Base-by-base conservation (phyloP, 2,888 invertebrate species). In the Miltochrista miniata region DNA sequence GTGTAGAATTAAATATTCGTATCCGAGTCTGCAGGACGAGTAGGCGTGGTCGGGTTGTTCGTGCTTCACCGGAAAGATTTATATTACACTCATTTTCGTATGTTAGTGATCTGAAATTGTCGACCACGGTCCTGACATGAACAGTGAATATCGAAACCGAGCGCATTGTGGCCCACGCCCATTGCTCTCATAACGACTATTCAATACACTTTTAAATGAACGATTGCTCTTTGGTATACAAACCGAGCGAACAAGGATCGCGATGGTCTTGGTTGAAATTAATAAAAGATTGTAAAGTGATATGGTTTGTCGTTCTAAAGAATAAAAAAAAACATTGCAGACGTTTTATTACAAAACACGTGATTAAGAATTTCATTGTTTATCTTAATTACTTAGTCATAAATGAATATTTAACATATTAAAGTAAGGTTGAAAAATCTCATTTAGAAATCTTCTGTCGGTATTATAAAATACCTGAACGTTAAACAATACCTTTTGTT, bases 51-150 rank as follows among this genome's bases (percentile, higher is more conserved):
- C 74, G 71, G 71, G 83, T 85, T 85, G 89, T 90, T 88, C 88
- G 83, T 82, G 83, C 83, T 76, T 84, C 90, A 87, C 90, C 90
- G 90, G 91, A 91, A 91, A 91, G 91, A 91, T 90, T 91, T 90
- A 91, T 90, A 90, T 89, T 90, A 91, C 91, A 86, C 87, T 87
- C 89, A 86, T 84, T 88, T 90, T 88, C 84, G 85, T 86, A 83
- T 86, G 84, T 85, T 78, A 85, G 83, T 88, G 89, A 91, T 91
- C 91, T 89, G 87, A 85, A 89, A 87, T 87, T 86, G 88, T 91
- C 89, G 86, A 83, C 74, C 69, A 62, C 70, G 61, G 72, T 72
- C 68, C 57, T 58, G 66, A 68, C 68, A 66, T 69, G 66, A 60
- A 70, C 59, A 43, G 53, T 57, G 69, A 63, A 63, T 58, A 70